These are phyloP conservation scores for Xestobium rufovillosum DNA, from an alignment of 2,888 invertebrate species.

Conservation along the genomic window DNA sequence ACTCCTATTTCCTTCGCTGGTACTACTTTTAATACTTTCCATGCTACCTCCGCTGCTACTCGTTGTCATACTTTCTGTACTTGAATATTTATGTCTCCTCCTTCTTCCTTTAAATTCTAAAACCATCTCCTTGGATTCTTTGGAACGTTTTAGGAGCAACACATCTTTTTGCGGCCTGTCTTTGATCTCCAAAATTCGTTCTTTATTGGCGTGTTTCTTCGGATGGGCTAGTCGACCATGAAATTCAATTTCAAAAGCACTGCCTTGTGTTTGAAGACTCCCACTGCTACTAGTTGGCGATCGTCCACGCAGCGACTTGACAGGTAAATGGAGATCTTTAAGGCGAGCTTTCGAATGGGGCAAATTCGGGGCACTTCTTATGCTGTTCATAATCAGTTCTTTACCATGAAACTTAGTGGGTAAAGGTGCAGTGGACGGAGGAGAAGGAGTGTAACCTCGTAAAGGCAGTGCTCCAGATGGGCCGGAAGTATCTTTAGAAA, in stretches of 20 bases:
- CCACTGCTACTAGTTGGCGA: constrained; percentile 54
- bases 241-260: constrained; percentile 38
- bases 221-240: constrained; percentile 42
- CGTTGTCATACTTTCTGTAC: constrained; percentile 81
- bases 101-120: constrained; percentile 57
- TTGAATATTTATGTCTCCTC: constrained; percentile 59
- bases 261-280: constrained; percentile 40
- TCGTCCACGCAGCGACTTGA: constrained; percentile 59
- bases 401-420: constrained; percentile 73
- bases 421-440: constrained; percentile 76
- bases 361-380: constrained; percentile 72
- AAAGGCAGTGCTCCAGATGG: constrained; percentile 54
- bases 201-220: constrained; percentile 51
- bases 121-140: constrained; percentile 30
- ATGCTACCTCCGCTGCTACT: constrained; percentile 83
- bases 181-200: constrained; percentile 55
- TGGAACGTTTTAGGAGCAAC: constrained; percentile 32
- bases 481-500: constrained; percentile 49
- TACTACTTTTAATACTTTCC: constrained; percentile 80
- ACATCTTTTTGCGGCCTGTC: constrained; percentile 54
- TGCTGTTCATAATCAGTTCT: constrained; percentile 62
- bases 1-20: constrained; percentile 80
- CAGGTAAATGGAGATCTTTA: constrained; percentile 66
- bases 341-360: constrained; percentile 62
- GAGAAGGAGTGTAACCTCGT: constrained; percentile 71